Evolutionary conservation across 2,113 vertebrate species (phyloP), one percentile per base, ranked within the genome.

Genomic region (Garra rufa): DNA sequence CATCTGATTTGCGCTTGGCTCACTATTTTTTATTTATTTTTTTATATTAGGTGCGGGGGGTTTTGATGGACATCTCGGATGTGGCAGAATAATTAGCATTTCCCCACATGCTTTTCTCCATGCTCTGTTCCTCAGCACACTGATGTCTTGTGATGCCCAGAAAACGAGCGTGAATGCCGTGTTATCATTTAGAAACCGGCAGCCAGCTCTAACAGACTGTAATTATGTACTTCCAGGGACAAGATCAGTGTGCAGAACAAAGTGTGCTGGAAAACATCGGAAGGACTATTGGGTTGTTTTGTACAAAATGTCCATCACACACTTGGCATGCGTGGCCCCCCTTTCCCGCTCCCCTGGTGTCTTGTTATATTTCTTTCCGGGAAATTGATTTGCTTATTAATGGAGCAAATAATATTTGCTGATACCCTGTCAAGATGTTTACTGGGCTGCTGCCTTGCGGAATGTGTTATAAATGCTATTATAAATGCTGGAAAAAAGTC

Each of bases 201-300:
- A 85, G 85, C 67, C 17, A 83, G 81, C 90, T 82, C 88, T 90
- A 91, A 92, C 91, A 89, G 85, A 48, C 92, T 92, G 91, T 94
- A 94, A 94, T 95, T 94, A 93, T 92, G 90, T 93, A 92, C 92
- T 92, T 88, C 88, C 84, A 41, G 90, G 89, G 89, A 93, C 90
- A 88, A 88, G 91, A 92, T 92, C 92, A 92, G 90, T 85, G 83
- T 74, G 28, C 82, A 94, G 92, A 94, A 94, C 93, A 94, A 94
- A 94, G 93, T 92, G 91, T 87, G 89, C 85, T 87, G 38, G 89
- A 90, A 93, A 92, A 91, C 91, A 91, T 85, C 79, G 88, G 87
- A 50, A 88, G 84, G 90, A 92, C 90, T 87, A 85, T 89, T 87
- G 75, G 88, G 88, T 88, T 90, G 90, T 90, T 92, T 93, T 88